A percentile compares a stretch with the other conserved stretches of the same genome.
phyloP scores from a whole-genome alignment of 2,888 invertebrate genomes.

The Acleris sparsana region DNA sequence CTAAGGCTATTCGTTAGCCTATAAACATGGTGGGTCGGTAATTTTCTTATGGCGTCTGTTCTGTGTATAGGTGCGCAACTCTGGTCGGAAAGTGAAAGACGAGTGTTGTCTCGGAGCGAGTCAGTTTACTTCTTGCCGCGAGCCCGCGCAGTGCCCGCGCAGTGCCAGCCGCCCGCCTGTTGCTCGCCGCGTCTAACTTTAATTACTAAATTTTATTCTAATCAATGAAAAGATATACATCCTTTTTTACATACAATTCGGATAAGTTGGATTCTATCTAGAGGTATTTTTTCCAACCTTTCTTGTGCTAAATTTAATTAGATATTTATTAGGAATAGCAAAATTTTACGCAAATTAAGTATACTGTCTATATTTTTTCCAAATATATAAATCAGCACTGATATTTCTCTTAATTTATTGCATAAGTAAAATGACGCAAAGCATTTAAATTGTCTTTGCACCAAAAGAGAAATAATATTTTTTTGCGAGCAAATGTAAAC shows the following conservation, averaged over 20 bases:
- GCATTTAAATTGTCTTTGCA: too few relatives aligned
- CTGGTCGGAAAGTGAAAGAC: constrained; percentile 20
- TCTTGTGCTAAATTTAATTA: background rate
- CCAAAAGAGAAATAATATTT: too few relatives aligned
- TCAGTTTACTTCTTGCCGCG: constrained; percentile 49
- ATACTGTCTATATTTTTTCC: too few relatives aligned
- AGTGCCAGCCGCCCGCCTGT: constrained; percentile 35
- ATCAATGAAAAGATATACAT: constrained; percentile 1
- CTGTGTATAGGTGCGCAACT: constrained; percentile 24
- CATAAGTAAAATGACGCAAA: too few relatives aligned
- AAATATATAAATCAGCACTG: too few relatives aligned
- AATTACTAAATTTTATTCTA: background rate
- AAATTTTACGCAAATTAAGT: background rate
- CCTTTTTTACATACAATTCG: background rate
- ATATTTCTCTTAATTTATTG: too few relatives aligned
- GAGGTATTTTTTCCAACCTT: constrained; percentile 17
- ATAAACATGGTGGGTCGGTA: constrained; percentile 6
- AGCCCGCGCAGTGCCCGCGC: constrained; percentile 45
- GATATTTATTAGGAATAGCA: background rate
- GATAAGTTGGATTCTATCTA: background rate
- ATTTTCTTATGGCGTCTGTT: constrained; percentile 12
- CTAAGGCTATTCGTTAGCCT: constrained; percentile 10
- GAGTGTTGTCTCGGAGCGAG: constrained; percentile 19
- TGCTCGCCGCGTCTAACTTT: constrained; percentile 21
- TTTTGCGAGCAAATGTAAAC: too few relatives aligned